Evolutionary conservation across 2,888 invertebrate genomes (phyloP).

Genomic region (Sympetrum striolatum): DNA sequence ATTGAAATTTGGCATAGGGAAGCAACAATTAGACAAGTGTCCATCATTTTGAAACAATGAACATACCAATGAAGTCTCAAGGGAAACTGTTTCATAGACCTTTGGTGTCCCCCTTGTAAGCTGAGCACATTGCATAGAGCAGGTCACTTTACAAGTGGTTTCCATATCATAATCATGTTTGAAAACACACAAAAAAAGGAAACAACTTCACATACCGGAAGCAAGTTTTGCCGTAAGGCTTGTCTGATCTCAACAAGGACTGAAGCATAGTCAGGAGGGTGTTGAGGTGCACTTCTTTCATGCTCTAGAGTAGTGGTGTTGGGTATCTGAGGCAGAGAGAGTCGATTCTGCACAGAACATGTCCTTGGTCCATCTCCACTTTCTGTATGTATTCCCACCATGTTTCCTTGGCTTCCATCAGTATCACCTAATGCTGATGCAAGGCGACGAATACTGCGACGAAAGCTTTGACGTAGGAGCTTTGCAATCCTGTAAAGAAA

Average conservation of each 20-base stretch:
- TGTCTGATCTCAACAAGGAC: constrained; percentile 70
- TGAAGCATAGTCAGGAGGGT: constrained; percentile 70
- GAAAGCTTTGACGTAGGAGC: constrained; percentile 75
- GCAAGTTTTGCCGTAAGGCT: constrained; percentile 48
- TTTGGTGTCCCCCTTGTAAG: no score
- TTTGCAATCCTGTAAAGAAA: constrained; percentile 68
- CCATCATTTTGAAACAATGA: no score
- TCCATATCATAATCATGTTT: no score
- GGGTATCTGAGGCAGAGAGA: neutral
- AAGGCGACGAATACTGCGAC: constrained; percentile 78
- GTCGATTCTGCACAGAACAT: neutral
- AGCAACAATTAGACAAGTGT: no score
- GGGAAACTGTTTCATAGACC: no score
- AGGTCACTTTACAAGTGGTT: no score
- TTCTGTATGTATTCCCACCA: constrained; percentile 54
- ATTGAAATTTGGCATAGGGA: no score
- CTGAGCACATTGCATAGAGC: no score
- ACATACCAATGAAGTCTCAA: no score
- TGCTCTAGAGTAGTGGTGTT: neutral
- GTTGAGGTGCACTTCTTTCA: constrained; percentile 56
- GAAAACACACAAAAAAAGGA: no score
- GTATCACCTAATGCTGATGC: constrained; percentile 61
- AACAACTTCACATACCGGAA: neutral
- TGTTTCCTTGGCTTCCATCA: constrained; percentile 41
- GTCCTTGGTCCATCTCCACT: constrained; percentile 53